Percentiles rank a stretch among this genome's conserved stretches.
These are phyloP conservation scores for Drosophila teissieri DNA, from an alignment of 1,140 invertebrate species.

Conservation along the genomic window DNA sequence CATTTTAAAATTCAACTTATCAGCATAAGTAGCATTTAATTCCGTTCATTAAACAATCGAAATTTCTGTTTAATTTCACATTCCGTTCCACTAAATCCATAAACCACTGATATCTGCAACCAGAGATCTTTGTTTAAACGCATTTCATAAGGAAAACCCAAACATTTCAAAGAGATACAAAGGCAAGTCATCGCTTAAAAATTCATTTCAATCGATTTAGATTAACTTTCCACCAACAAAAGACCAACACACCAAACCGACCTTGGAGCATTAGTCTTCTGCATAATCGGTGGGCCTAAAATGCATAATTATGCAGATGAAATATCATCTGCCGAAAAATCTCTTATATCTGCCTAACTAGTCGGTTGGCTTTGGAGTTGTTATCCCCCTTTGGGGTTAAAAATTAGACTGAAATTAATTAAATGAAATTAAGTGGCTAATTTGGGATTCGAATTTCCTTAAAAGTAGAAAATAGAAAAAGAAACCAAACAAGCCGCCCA, in stretches of 20 bases:
- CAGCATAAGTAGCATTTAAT: not conserved
- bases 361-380: slow-evolving; percentile 21
- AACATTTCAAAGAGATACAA: slow-evolving; percentile 1
- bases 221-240: slow-evolving; percentile 36
- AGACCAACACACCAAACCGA: slow-evolving; percentile 30
- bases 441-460: slow-evolving; percentile 62
- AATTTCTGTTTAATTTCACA: not conserved
- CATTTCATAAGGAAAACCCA: slow-evolving; percentile 7
- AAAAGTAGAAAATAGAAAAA: slow-evolving; percentile 4
- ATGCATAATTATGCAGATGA: slow-evolving; percentile 57
- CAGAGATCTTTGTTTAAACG: slow-evolving; percentile 9
- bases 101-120: slow-evolving; percentile 1
- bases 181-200: slow-evolving; percentile 10
- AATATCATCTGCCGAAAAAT: slow-evolving; percentile 34
- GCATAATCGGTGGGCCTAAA: slow-evolving; percentile 49
- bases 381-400: slow-evolving; percentile 25
- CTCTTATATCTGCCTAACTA: slow-evolving; percentile 31
- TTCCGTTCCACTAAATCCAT: not conserved
- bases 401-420: slow-evolving; percentile 78
- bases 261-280: slow-evolving; percentile 56
- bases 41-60: not conserved
- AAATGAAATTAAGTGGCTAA: slow-evolving; percentile 67
- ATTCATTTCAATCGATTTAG: slow-evolving; percentile 58
- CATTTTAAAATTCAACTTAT: too few relatives aligned
- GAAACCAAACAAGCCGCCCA: slow-evolving; percentile 45